Evolutionary conservation across 2,888 invertebrate genomes (phyloP), one percentile per base, ranked within the genome.

Genomic region (Trilocha varians): DNA sequence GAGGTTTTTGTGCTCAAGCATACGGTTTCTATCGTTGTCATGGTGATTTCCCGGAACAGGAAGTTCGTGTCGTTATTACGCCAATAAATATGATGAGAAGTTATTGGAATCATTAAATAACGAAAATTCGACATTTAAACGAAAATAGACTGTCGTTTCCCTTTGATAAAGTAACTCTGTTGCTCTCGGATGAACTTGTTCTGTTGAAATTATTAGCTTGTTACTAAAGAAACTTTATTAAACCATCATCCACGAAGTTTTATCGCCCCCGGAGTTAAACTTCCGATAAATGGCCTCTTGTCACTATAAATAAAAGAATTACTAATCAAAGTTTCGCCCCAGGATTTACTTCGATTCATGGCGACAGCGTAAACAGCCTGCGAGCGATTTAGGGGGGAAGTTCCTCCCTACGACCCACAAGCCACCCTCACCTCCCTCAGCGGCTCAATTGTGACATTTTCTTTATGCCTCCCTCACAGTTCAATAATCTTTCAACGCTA

Each of bases 371-470:
- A 75, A 76, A 78, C 72, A 77, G 63, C 53, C 56, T 61, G 55
- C 55, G 59, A 57, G 61, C 57, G 50, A 25, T 54, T 50, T 49
- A 47, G 51, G 41, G 47, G 42, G 57, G 53, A 52, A 41, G 43
- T 49, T 44, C 47, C 49, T 36, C 48, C 43, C 46, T 51, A 50
- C 42, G 42, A 34, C 43, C 50, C 50, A 43, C 50, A 50, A 25
- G 25, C 42, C 38, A 16, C 52, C 48, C 46, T 41, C 43, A 33
- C 44, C 47, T 51, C 54, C 50, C 56, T 43, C 49, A 50, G 54
- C 60, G 59, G 65, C 65, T 73, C 66, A 72, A 76, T 76, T 70
- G 74, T 73, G 73, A 77, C 75, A 75, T 78, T 80, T 78, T 75
- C 74, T 67, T 74, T 67, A 55, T 62, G 62, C 53, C 63, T 62